Evolutionary conservation across 2,888 invertebrate species (phyloP).

Genomic region (Drosophila melanosoma): DNA sequence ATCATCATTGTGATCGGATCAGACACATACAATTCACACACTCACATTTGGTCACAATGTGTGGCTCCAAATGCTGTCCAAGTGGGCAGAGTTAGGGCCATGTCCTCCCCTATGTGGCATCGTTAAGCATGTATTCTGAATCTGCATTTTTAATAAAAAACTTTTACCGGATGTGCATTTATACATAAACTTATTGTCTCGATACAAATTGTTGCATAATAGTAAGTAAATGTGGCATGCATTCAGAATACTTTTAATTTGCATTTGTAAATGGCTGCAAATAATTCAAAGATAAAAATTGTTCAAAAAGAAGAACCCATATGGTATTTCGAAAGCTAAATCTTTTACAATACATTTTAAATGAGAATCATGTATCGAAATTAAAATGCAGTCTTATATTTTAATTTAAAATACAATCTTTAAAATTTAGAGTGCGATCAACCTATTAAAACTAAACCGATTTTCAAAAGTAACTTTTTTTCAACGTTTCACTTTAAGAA

Average conservation of each 20-base stretch:
- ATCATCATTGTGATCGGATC: conserved; percentile 66
- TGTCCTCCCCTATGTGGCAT: conserved; percentile 25
- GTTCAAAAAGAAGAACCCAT: background rate
- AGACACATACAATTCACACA: conserved; percentile 36
- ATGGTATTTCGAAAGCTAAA: background rate
- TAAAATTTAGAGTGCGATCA: background rate
- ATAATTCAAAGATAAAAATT: background rate
- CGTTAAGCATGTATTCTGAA: conserved; percentile 17
- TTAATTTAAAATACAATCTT: no score
- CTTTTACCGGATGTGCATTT: conserved; percentile 64
- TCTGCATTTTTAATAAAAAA: conserved; percentile 35
- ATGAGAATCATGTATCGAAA: background rate
- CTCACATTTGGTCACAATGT: conserved; percentile 57
- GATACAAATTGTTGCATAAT: conserved; percentile 39
- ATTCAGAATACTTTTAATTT: background rate
- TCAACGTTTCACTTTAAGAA: background rate
- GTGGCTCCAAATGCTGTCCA: conserved; percentile 22
- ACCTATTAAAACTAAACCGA: background rate
- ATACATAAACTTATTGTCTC: background rate
- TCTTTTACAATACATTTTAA: background rate
- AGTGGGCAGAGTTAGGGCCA: conserved; percentile 6
- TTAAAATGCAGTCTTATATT: background rate
- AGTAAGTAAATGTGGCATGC: background rate
- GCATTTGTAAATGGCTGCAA: no score
- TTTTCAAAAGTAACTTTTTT: background rate